Conservation (phyloP, 2,888 invertebrate genomes). For the Electrophaes corylata region DNA sequence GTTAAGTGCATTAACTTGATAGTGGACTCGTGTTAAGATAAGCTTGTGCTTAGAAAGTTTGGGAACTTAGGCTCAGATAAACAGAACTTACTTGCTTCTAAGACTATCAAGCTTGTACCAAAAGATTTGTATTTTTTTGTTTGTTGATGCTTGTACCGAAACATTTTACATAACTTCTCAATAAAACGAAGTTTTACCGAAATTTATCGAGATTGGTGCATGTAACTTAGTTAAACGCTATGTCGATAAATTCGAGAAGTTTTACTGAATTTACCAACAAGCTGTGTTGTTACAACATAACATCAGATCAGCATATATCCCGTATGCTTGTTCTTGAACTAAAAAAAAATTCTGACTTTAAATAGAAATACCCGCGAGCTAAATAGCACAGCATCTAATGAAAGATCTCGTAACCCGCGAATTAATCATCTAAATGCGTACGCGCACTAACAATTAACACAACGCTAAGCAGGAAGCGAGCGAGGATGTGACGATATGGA, state of each 20-base stretch:
- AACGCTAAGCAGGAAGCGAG: conserved; percentile 72
- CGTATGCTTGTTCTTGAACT: too few species aligned
- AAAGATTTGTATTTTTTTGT: too few species aligned
- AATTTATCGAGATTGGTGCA: too few species aligned
- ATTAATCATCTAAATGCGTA: conserved; percentile 52
- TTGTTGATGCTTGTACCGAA: too few species aligned
- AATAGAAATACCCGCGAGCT: not conserved
- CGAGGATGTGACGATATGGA: conserved; percentile 79
- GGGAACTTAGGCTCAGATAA: conserved; percentile 16
- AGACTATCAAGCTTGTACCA: too few species aligned
- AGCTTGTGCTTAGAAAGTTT: conserved; percentile 32
- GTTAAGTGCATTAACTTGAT: conserved; percentile 40
- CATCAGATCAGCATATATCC: too few species aligned
- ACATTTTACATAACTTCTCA: too few species aligned
- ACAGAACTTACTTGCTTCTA: not conserved
- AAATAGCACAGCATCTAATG: conserved; percentile 8
- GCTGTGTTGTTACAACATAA: too few species aligned
- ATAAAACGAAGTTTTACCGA: too few species aligned
- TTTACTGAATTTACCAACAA: too few species aligned
- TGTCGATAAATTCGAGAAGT: too few species aligned
- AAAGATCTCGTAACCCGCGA: conserved; percentile 40
- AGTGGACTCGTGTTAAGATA: conserved; percentile 42
- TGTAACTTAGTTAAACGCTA: too few species aligned
- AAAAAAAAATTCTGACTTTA: not conserved
- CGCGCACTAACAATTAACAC: conserved; percentile 68